Percentiles rank a stretch among this genome's conserved stretches.
These are phyloP conservation scores for Platichthys flesus DNA, from an alignment of 2,113 vertebrate genomes.

Conservation along the genomic window DNA sequence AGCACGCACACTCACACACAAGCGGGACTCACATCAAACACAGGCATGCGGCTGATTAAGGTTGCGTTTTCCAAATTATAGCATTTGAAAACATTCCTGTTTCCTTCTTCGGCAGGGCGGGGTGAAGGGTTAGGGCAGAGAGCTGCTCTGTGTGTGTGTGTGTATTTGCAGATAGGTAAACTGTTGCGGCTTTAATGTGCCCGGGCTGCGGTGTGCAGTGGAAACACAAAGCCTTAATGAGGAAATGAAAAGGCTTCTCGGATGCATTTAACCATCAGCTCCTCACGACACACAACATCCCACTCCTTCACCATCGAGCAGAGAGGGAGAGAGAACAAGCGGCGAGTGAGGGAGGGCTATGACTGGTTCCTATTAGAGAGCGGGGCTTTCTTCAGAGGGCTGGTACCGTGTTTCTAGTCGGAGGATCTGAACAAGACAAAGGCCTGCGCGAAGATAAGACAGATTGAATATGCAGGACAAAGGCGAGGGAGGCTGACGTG, in stretches of 20 bases:
- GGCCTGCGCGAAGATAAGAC: not conserved
- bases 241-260: conserved; percentile 77
- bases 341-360: conserved; percentile 27
- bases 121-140: conserved; percentile 72
- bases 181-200: conserved; percentile 66
- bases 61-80: conserved; percentile 77
- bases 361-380: conserved; percentile 55
- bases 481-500: conserved; percentile 11
- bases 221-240: conserved; percentile 79
- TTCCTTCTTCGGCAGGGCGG: conserved; percentile 61
- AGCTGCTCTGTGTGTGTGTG: conserved; percentile 40
- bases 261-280: conserved; percentile 74
- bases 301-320: conserved; percentile 42
- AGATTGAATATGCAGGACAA: conserved; percentile 33
- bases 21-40: conserved; percentile 77
- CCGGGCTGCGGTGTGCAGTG: conserved; percentile 65
- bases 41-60: conserved; percentile 74
- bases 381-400: conserved; percentile 29
- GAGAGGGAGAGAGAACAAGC: conserved; percentile 23
- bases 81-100: conserved; percentile 80
- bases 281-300: conserved; percentile 74
- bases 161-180: conserved; percentile 69
- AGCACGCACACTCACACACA: conserved; percentile 50
- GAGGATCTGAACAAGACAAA: conserved; percentile 19
- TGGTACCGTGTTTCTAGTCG: conserved; percentile 5